phyloP scores from a whole-genome alignment of 1,140 invertebrate species.

The Phthorimaea operculella region DNA sequence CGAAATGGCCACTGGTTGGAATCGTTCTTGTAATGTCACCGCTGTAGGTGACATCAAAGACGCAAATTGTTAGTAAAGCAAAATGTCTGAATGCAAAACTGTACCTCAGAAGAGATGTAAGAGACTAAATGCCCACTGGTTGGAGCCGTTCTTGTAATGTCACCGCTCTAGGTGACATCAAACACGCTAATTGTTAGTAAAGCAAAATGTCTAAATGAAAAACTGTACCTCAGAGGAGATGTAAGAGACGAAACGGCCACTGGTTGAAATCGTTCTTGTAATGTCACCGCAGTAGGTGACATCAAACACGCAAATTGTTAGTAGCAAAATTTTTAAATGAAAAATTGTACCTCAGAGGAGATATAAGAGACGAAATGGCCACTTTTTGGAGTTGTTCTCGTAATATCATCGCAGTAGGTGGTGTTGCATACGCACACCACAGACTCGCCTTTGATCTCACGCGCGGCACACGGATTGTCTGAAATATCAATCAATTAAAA shows the following conservation, averaged over 20 bases:
- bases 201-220: too few relatives aligned
- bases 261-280: slow-evolving; percentile 9
- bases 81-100: too few relatives aligned
- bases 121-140: too few relatives aligned
- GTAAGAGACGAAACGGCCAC: slow-evolving; percentile 18
- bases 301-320: too few relatives aligned
- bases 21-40: slow-evolving; percentile 20
- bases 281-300: slow-evolving; percentile 29
- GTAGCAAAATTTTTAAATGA: too few relatives aligned
- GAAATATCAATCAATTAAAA: neutral
- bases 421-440: slow-evolving; percentile 31
- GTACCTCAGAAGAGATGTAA: too few relatives aligned
- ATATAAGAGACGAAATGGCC: too few relatives aligned
- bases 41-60: slow-evolving; percentile 28
- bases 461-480: slow-evolving; percentile 22
- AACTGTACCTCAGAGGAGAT: slow-evolving; percentile 25
- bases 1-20: slow-evolving; percentile 11
- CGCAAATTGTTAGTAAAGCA: too few relatives aligned
- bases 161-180: slow-evolving; percentile 34
- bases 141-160: too few relatives aligned
- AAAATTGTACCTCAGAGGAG: too few relatives aligned
- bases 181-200: too few relatives aligned
- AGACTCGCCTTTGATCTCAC: slow-evolving; percentile 15
- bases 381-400: too few relatives aligned
- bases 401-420: slow-evolving; percentile 24